These are phyloP conservation scores for Hipposideros larvatus DNA, from an alignment of 2,797 vertebrate genomes.

Conservation along the genomic window DNA sequence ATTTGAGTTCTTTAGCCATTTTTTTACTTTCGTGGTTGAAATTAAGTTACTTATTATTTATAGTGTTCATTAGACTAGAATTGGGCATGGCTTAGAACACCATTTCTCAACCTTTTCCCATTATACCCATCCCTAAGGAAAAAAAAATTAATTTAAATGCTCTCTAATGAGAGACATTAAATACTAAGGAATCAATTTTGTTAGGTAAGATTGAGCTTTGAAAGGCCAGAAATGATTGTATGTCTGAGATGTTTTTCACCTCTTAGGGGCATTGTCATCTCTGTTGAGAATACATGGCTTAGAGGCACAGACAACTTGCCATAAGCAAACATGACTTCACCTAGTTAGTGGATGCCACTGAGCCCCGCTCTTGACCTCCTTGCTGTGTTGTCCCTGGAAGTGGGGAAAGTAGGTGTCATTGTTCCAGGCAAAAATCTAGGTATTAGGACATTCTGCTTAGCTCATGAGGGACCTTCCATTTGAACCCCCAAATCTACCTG, in stretches of 20 bases:
- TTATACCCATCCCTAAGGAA: not conserved
- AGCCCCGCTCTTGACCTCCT: constrained; percentile 3
- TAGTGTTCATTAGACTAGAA: constrained; percentile 47
- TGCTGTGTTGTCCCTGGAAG: not conserved
- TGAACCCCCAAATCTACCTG: not conserved
- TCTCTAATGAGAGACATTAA: constrained; percentile 45
- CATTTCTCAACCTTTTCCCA: constrained; percentile 8
- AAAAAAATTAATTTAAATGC: constrained; percentile 21
- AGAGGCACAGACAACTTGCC: not conserved
- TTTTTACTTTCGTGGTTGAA: constrained; percentile 62
- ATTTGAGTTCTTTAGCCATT: constrained; percentile 56
- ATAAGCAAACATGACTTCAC: not conserved
- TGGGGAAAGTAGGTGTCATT: not conserved
- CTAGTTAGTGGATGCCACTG: not conserved
- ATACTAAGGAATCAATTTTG: constrained; percentile 54
- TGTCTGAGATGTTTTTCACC: not conserved
- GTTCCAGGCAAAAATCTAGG: not conserved
- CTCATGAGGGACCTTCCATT: not conserved
- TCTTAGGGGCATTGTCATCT: not conserved
- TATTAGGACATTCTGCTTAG: not conserved
- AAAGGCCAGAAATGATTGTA: not conserved
- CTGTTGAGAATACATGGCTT: not conserved
- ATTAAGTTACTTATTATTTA: constrained; percentile 52
- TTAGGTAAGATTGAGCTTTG: constrained; percentile 9
- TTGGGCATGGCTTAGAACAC: not conserved